A percentile compares a stretch with the other conserved stretches of the same genome.
Evolutionary conservation across 2,113 vertebrate species (phyloP).

Genomic region (Strix aluco): DNA sequence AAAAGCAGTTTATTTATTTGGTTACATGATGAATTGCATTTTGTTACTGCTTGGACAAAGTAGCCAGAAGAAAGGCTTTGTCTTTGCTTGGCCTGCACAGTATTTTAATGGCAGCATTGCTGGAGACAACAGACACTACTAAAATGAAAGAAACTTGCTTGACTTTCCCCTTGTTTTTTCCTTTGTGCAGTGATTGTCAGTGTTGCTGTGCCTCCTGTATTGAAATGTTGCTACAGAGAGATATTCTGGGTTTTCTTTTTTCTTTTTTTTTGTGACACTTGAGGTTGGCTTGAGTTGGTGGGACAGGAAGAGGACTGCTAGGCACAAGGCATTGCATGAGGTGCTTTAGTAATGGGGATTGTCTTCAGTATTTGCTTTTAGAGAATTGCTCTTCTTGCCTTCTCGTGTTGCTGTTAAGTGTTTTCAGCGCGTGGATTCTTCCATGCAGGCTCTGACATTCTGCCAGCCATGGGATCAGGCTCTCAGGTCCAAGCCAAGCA

Average conservation of each 20-base stretch:
- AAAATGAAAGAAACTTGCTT: background rate
- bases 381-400: background rate
- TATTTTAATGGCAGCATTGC: background rate
- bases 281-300: background rate
- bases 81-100: background rate
- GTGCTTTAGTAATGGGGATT: background rate
- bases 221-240: background rate
- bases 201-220: background rate
- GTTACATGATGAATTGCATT: background rate
- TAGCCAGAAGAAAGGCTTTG: background rate
- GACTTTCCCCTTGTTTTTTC: background rate
- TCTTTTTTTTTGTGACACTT: background rate
- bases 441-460: background rate
- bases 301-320: background rate
- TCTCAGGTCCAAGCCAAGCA: background rate
- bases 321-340: background rate
- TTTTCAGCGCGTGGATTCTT: background rate
- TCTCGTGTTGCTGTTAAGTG: background rate
- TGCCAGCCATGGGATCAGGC: background rate
- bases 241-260: background rate
- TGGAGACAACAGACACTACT: background rate
- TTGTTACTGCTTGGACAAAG: background rate
- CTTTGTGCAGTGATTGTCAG: background rate
- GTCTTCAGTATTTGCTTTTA: background rate
- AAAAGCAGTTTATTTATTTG: background rate